These are phyloP conservation scores for Elephas maximus DNA, from an alignment of 2,113 vertebrate genomes.

Conservation along the genomic window DNA sequence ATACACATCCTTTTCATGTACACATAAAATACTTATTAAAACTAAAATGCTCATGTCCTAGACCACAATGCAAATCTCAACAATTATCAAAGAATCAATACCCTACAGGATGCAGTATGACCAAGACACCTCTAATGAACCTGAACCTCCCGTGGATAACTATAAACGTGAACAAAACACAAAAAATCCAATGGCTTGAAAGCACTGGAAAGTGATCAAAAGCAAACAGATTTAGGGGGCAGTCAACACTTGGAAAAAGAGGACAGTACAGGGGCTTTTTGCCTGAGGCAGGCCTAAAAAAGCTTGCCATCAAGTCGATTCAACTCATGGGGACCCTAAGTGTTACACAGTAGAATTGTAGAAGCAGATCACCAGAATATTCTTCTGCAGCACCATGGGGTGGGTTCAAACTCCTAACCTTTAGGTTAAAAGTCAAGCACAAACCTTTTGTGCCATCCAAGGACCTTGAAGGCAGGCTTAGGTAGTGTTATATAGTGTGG, in stretches of 20 bases:
- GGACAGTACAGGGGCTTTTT: background rate
- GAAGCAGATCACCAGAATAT: too few species aligned
- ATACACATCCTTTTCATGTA: background rate
- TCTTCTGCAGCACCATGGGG: too few species aligned
- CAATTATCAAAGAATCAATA: background rate
- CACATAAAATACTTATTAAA: background rate
- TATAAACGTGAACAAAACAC: background rate
- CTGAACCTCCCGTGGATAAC: background rate
- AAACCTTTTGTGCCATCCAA: too few species aligned
- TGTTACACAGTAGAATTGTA: too few species aligned
- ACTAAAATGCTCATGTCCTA: background rate
- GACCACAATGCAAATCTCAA: background rate
- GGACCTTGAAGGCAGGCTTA: background rate
- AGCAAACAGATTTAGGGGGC: background rate
- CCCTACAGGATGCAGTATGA: background rate
- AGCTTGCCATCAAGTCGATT: too few species aligned
- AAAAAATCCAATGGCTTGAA: background rate
- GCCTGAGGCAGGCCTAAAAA: background rate
- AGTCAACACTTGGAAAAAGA: background rate
- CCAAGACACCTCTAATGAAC: background rate
- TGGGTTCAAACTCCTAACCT: too few species aligned
- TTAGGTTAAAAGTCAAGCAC: too few species aligned
- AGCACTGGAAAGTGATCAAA: background rate
- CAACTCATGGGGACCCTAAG: too few species aligned
- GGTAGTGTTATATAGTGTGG: accelerated